Evolutionary conservation across 2,113 vertebrate genomes (phyloP), one percentile per base, ranked within the genome.

Genomic region (Drymodes brunneopygia): DNA sequence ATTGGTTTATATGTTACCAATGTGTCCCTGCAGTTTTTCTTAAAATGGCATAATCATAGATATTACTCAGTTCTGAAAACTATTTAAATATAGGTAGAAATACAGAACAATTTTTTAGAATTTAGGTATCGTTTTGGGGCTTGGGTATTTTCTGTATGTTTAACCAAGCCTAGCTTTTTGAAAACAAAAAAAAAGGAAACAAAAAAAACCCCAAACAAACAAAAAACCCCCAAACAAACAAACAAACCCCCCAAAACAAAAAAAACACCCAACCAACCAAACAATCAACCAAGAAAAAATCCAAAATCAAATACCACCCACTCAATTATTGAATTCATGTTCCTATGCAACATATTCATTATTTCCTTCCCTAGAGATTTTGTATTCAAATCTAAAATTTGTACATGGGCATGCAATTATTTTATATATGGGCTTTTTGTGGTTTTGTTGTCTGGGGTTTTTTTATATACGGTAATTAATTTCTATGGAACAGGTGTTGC

Each of bases 41-140:
- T 40, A 24, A 81, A 88, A 48, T n/a, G 36, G 4, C 4, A 51
- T 31, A 36, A 54, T 81, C 47, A 53, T 22, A 91, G 21, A 64
- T 83, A 56, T 56, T 75, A 16, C 3, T 65, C 8, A 58, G 15
- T 47, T 69, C 45, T 77, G 53, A 73, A 87, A 66, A 40, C 6
- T 36, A 6, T 35, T 71, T 67, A 64, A 86, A 65, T 23, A 56
- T 35, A 45, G 8, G 2, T 73, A 47, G 38, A 91, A 85, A 2
- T 28, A 38, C 12, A 67, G 8, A 84, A 53, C 2, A 19, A 11
- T 61, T 72, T 22, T 69, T 66, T 8, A 51, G 22, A 4, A 81
- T 36, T 61, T 50, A 70, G 35, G 27, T 29, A 36, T 1, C 27
- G 1, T 2, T 17, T 54, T 65, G 1, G 3, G 21, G 4, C 1